phyloP scores from a whole-genome alignment of 2,797 vertebrate species.

The Bucorvus abyssinicus region DNA sequence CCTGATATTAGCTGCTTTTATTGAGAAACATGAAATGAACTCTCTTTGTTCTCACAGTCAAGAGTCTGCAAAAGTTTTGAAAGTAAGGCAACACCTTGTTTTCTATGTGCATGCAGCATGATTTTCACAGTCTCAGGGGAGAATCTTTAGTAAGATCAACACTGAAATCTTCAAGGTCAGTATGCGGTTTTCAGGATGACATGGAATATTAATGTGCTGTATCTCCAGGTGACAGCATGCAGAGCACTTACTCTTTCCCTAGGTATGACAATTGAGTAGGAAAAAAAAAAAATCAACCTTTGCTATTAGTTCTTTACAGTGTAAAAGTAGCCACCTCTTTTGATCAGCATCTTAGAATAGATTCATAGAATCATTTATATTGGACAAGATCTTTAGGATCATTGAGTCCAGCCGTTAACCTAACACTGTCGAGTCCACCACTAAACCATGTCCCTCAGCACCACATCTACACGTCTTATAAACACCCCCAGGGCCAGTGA shows the following conservation, averaged over 20 bases:
- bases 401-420: background rate
- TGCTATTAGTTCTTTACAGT: background rate
- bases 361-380: background rate
- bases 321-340: background rate
- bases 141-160: background rate
- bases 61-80: constrained; percentile 16
- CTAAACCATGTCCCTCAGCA: background rate
- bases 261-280: background rate
- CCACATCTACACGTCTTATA: rapidly evolving
- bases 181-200: background rate
- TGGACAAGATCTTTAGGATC: background rate
- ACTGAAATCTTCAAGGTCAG: background rate
- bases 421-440: background rate
- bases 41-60: background rate
- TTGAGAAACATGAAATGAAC: background rate
- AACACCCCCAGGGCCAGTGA: background rate
- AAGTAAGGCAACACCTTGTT: constrained; percentile 9
- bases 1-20: background rate
- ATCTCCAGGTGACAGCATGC: background rate
- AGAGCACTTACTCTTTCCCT: background rate
- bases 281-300: background rate
- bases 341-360: background rate
- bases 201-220: background rate
- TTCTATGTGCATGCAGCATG: constrained; percentile 32
- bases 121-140: background rate